phyloP scores from a whole-genome alignment of 64 coral and sea anemone species.

The Actinia equina region DNA sequence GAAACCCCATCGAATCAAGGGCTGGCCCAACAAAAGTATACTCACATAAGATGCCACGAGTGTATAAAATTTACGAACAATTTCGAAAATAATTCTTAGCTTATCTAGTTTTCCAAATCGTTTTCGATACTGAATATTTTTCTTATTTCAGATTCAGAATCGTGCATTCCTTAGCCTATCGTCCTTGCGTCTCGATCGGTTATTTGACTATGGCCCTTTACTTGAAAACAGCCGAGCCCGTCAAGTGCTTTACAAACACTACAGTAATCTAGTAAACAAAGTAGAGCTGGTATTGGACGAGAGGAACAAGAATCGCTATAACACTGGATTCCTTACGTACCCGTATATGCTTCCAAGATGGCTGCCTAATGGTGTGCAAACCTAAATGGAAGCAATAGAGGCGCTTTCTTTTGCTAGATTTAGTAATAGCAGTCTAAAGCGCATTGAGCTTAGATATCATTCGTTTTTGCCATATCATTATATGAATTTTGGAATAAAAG shows the following conservation, averaged over 20 bases:
- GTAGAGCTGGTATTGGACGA: slow-evolving; percentile 15
- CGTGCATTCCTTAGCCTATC: neutral
- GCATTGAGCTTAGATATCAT: too few relatives aligned
- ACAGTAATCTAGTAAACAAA: slow-evolving; percentile 11
- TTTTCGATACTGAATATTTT: neutral
- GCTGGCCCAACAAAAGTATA: too few relatives aligned
- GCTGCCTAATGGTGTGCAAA: slow-evolving; percentile 55
- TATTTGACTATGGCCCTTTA: slow-evolving; percentile 43
- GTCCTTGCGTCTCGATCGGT: slow-evolving; percentile 10
- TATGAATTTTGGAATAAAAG: too few relatives aligned
- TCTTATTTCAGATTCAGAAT: slow-evolving; percentile 11
- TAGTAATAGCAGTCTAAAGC: neutral
- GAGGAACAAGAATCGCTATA: slow-evolving; percentile 34
- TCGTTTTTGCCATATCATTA: too few relatives aligned
- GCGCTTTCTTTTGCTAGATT: too few relatives aligned
- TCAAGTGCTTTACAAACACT: slow-evolving; percentile 12
- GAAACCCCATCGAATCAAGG: too few relatives aligned
- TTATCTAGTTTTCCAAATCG: neutral
- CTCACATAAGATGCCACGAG: too few relatives aligned
- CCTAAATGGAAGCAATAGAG: neutral
- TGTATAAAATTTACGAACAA: too few relatives aligned
- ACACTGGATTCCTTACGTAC: slow-evolving; percentile 36
- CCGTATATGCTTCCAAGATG: slow-evolving; percentile 55
- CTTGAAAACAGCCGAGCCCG: slow-evolving; percentile 16
- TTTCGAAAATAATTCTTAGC: neutral